Evolutionary conservation across 2,888 invertebrate genomes (phyloP).

Genomic region (Tricholauxania praeusta): DNA sequence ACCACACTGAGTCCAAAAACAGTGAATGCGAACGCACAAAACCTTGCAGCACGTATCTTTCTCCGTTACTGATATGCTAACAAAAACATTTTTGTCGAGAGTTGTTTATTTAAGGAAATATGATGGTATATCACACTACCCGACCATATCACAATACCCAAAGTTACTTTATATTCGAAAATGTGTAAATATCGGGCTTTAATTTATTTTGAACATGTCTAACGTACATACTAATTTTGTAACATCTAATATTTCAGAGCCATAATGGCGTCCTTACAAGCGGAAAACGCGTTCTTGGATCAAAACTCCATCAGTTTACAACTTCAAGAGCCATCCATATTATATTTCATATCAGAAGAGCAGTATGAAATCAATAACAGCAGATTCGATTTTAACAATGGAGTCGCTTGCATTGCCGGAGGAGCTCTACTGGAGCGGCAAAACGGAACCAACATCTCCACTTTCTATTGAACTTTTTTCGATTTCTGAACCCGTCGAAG

Average conservation of each 20-base stretch:
- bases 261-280: constrained; percentile 83
- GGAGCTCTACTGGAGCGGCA: constrained; percentile 66
- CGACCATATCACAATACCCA: too few relatives aligned
- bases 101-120: too few relatives aligned
- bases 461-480: constrained; percentile 61
- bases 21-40: too few relatives aligned
- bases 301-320: constrained; percentile 67
- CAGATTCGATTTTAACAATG: constrained; percentile 54
- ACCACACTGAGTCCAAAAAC: too few relatives aligned
- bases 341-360: constrained; percentile 45
- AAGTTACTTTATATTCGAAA: too few relatives aligned
- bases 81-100: too few relatives aligned
- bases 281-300: constrained; percentile 75
- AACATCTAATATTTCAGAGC: constrained; percentile 73
- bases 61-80: too few relatives aligned
- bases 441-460: constrained; percentile 65
- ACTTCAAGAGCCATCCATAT: constrained; percentile 42
- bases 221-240: constrained; percentile 13
- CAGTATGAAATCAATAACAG: constrained; percentile 45
- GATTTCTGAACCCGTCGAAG: constrained; percentile 54
- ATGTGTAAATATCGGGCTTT: too few relatives aligned
- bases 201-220: too few relatives aligned
- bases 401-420: constrained; percentile 64
- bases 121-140: too few relatives aligned
- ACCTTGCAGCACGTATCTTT: too few relatives aligned